Evolutionary conservation across 2,113 vertebrate species (phyloP).

Genomic region (Dicerorhinus sumatrensis): DNA sequence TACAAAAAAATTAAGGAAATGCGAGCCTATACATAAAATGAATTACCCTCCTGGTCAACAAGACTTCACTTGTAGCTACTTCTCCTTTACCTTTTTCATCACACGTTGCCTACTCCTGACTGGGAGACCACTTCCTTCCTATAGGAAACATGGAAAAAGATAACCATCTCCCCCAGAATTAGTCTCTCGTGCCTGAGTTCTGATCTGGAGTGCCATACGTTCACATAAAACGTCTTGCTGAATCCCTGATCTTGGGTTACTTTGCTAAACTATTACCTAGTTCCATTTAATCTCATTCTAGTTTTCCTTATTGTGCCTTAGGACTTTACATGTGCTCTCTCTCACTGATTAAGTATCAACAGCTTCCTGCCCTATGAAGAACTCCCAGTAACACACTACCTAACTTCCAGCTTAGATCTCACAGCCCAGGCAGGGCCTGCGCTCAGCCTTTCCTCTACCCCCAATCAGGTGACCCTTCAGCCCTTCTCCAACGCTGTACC

Average conservation of each 20-base stretch:
- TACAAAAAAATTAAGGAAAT: not conserved
- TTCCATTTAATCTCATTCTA: too few relatives aligned
- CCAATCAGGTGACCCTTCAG: too few relatives aligned
- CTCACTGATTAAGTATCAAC: too few relatives aligned
- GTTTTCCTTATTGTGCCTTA: too few relatives aligned
- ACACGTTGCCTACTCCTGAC: not conserved
- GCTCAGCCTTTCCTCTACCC: too few relatives aligned
- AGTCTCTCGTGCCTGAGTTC: not conserved
- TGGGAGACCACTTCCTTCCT: not conserved
- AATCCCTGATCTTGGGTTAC: not conserved
- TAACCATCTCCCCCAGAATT: not conserved
- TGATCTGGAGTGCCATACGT: not conserved
- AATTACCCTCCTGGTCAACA: not conserved
- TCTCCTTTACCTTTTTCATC: not conserved
- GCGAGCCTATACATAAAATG: not conserved
- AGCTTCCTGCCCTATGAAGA: too few relatives aligned
- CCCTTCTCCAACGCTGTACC: too few relatives aligned
- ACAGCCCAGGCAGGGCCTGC: too few relatives aligned
- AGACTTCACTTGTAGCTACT: not conserved
- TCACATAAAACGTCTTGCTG: not conserved
- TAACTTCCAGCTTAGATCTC: too few relatives aligned
- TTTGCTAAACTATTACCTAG: not conserved
- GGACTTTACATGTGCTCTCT: too few relatives aligned
- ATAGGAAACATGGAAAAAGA: not conserved
- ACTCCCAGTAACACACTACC: too few relatives aligned